These are phyloP conservation scores for Psammodynastes pulverulentus DNA, from an alignment of 2,113 vertebrate genomes.

Conservation along the genomic window DNA sequence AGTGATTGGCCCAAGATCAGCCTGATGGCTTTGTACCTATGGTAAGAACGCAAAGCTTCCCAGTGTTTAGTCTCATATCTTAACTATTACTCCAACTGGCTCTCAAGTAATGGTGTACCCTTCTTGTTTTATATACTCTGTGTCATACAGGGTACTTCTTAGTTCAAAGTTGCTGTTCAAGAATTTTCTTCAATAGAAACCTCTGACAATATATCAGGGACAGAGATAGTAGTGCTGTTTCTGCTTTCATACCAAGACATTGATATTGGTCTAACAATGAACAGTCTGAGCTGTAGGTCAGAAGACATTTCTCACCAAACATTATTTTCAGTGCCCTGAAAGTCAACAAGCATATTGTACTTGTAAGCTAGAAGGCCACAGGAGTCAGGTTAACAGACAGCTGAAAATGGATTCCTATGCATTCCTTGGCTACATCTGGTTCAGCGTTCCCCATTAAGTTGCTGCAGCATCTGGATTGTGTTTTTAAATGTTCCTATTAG, in stretches of 20 bases:
- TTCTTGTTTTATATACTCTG: neutral
- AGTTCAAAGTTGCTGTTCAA: neutral
- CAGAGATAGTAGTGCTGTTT: neutral
- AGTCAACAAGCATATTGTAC: neutral
- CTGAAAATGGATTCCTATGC: neutral
- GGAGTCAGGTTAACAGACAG: neutral
- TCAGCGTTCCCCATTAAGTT: neutral
- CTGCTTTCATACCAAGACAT: neutral
- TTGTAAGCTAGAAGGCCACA: neutral
- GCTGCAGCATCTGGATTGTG: neutral
- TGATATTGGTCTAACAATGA: neutral
- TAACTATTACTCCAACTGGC: neutral
- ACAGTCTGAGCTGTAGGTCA: neutral
- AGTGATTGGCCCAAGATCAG: neutral
- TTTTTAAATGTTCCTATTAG: neutral
- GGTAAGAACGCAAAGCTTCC: neutral
- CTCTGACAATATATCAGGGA: neutral
- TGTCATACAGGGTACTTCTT: neutral
- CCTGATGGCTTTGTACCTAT: neutral
- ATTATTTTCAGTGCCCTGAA: neutral
- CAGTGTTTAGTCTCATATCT: neutral
- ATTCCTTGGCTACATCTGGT: neutral
- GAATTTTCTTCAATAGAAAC: neutral
- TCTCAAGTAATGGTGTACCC: neutral
- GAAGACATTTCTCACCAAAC: neutral